Evolutionary conservation across 2,888 invertebrate species (phyloP).

Genomic region (Aplocera efformata): DNA sequence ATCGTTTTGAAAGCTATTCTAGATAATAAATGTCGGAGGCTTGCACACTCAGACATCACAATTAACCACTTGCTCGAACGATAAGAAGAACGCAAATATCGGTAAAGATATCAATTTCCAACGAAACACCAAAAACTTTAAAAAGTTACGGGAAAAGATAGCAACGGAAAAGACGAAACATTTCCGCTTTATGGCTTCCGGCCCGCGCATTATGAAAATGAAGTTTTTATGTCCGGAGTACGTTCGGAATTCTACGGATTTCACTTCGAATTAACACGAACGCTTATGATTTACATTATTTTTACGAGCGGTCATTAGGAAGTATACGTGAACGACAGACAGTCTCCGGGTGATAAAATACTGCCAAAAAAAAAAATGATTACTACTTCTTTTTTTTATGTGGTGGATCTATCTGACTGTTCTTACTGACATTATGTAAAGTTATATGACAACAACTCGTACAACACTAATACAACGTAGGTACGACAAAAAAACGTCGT

Average conservation of each 20-base stretch:
- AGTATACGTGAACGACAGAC: background rate
- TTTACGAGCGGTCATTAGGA: conserved; percentile 17
- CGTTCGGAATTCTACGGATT: conserved; percentile 33
- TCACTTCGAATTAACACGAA: conserved; percentile 34
- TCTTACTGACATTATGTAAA: too few species aligned
- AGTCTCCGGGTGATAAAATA: background rate
- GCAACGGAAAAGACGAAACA: conserved; percentile 59
- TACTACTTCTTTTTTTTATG: too few species aligned
- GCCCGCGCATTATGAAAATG: conserved; percentile 70
- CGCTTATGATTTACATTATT: conserved; percentile 28
- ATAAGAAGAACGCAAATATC: conserved; percentile 5
- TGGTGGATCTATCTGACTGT: too few species aligned
- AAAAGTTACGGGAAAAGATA: conserved; percentile 39
- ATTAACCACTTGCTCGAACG: too few species aligned
- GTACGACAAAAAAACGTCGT: too few species aligned
- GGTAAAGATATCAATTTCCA: conserved; percentile 1
- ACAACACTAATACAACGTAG: too few species aligned
- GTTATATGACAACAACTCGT: too few species aligned
- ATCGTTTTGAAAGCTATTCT: too few species aligned
- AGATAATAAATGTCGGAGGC: too few species aligned
- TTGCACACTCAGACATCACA: too few species aligned
- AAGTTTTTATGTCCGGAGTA: conserved; percentile 56
- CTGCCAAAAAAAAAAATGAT: too few species aligned
- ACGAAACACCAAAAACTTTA: conserved; percentile 30
- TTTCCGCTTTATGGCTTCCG: conserved; percentile 70